Base-by-base conservation (phyloP, 2,113 vertebrate species). In the Sturnira hondurensis region DNA sequence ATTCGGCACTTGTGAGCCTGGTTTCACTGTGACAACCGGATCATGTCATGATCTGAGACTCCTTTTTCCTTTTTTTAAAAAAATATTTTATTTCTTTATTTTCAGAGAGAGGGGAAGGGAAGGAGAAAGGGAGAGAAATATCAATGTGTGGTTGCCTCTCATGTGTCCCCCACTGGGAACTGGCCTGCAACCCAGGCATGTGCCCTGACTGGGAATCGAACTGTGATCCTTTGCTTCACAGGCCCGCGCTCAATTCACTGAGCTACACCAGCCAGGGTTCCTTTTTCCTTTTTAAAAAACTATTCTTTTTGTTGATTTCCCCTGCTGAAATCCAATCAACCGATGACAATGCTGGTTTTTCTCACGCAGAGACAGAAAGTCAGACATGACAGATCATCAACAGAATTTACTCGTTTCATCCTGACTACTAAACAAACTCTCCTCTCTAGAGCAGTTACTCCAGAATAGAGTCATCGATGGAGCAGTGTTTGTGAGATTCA, bases 301-400 rank as follows among this genome's bases (percentile, higher is more conserved):
- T 83, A 28, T 81, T 83, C 56, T 89, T 73, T 83, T 56, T 38
- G 41, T 78, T 77, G 38, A 67, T 54, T 54, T 24, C 24, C 15
- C 7, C 19, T 12, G 41, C 77, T 78, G 28, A 78, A 56, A 91
- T 83, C 78, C 88, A 91, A 90, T 73, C 67, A 90, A 80, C 81
- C 31, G 73, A 47, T 9, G 26, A 71, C 76, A 73, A 67, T 38
- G 22, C 56, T 56, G 22, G 67, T 86, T 95, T 73, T 71, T 88
- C n/a, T 96, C 81, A 91, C 26, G 52, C 93, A 93, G 77, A 89
- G 81, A 82, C 6, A 54, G 80, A 38, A 78, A 86, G 76, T 86
- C 56, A 61, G 81, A 81, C 16, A 67, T 10, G 7, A 91, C 3
- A 56, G 77, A 58, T 67, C 74, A 87, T 41, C 80, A 89, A 36